Evolutionary conservation across 1,140 invertebrate species (phyloP).

Genomic region (Nilaparvata lugens): DNA sequence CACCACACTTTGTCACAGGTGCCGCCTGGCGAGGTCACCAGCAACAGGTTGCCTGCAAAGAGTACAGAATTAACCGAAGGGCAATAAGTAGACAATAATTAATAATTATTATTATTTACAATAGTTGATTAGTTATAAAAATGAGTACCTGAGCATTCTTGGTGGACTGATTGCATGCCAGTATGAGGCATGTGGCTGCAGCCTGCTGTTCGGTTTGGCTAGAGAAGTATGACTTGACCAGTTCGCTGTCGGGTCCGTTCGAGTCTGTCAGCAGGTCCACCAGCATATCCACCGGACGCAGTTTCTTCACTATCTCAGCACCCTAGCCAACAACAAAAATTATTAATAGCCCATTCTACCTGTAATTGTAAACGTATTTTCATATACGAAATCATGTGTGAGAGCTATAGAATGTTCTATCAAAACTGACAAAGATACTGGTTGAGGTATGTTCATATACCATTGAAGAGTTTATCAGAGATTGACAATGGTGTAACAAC

Average conservation of each 20-base stretch:
- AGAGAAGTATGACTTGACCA: constrained; percentile 77
- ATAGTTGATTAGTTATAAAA: too few relatives aligned
- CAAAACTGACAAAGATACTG: too few relatives aligned
- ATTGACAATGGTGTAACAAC: too few relatives aligned
- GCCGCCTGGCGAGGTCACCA: constrained; percentile 51
- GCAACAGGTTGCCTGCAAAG: constrained; percentile 54
- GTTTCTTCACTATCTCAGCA: constrained; percentile 70
- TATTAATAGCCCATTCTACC: too few relatives aligned
- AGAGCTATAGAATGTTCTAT: too few relatives aligned
- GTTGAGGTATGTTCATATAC: too few relatives aligned
- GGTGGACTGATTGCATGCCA: constrained; percentile 64
- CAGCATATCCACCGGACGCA: constrained; percentile 78
- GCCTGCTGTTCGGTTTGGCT: constrained; percentile 75
- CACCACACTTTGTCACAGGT: constrained; percentile 57
- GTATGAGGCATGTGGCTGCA: constrained; percentile 75
- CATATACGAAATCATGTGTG: not conserved
- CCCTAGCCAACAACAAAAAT: constrained; percentile 42
- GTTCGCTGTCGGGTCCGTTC: constrained; percentile 72
- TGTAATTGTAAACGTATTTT: too few relatives aligned
- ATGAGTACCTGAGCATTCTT: constrained; percentile 53
- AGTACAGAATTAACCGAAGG: too few relatives aligned
- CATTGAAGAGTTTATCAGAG: too few relatives aligned
- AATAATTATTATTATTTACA: too few relatives aligned
- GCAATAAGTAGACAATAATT: too few relatives aligned
- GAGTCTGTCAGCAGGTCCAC: constrained; percentile 68